Percentiles rank a stretch among this genome's conserved stretches.
Conservation (phyloP, 2,113 vertebrate species). For the Gnathonemus longibarbis region DNA sequence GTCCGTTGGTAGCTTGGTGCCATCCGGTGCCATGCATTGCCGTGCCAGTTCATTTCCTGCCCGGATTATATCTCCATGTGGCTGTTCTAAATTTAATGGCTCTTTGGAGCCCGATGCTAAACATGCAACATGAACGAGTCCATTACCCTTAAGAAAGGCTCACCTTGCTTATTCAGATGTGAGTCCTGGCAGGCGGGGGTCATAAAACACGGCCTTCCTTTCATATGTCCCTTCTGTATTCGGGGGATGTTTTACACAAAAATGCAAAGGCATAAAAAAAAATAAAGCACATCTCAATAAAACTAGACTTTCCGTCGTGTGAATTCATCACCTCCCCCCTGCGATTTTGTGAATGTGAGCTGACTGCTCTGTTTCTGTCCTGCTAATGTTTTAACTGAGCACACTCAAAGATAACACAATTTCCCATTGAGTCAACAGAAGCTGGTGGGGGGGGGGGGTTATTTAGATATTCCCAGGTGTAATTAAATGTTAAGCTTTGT, state of each 20-base stretch:
- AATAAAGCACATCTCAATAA: background rate
- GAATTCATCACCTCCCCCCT: background rate
- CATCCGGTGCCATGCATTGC: background rate
- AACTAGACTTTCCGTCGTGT: background rate
- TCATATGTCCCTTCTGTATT: background rate
- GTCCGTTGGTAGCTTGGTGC: background rate
- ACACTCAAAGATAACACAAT: background rate
- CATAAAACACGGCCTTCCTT: background rate
- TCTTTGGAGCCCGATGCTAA: background rate
- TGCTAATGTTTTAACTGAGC: background rate
- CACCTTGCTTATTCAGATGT: background rate
- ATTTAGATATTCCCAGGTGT: background rate
- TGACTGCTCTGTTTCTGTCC: background rate
- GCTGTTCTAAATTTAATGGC: conserved; percentile 17
- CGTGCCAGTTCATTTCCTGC: conserved; percentile 16
- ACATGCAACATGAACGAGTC: background rate
- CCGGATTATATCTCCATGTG: conserved; percentile 12
- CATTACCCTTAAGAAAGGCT: background rate
- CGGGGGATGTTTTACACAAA: background rate
- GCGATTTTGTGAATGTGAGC: background rate
- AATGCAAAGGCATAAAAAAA: background rate
- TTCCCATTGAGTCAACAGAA: background rate
- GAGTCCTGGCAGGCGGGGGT: too few relatives aligned
- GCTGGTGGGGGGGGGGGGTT: background rate
- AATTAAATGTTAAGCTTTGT: conserved; percentile 38